A percentile compares a stretch with the other conserved stretches of the same genome.
phyloP scores from a whole-genome alignment of 2,797 vertebrate genomes.

The Melanotaenia parkinsoni region DNA sequence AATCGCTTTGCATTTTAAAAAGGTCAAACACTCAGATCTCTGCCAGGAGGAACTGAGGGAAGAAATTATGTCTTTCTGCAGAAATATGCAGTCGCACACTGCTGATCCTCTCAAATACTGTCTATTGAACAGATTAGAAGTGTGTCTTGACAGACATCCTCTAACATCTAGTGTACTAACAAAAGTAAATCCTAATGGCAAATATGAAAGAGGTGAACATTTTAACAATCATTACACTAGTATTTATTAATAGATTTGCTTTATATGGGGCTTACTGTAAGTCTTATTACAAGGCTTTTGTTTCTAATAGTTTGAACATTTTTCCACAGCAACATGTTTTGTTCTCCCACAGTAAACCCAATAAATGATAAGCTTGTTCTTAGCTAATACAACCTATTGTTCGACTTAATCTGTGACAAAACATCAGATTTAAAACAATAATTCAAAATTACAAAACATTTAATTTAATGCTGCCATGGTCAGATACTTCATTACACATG shows the following conservation, averaged over 20 bases:
- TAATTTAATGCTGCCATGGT: constrained; percentile 6
- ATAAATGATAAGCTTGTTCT: constrained; percentile 26
- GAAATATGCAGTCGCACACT: constrained; percentile 76
- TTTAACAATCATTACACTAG: constrained; percentile 20
- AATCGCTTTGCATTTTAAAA: constrained; percentile 87
- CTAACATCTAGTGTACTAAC: constrained; percentile 59
- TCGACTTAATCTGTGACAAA: constrained; percentile 31
- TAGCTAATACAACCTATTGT: constrained; percentile 33
- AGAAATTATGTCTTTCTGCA: constrained; percentile 79
- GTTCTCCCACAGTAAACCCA: constrained; percentile 32
- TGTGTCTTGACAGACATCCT: constrained; percentile 55
- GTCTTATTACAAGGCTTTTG: constrained; percentile 5
- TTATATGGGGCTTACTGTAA: neutral
- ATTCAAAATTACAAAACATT: constrained; percentile 16
- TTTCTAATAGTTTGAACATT: constrained; percentile 23
- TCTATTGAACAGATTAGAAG: constrained; percentile 73
- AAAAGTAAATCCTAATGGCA: constrained; percentile 60
- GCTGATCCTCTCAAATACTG: constrained; percentile 76
- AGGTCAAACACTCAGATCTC: constrained; percentile 84
- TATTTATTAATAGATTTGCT: constrained; percentile 3
- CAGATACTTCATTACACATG: constrained; percentile 17
- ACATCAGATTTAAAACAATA: constrained; percentile 27
- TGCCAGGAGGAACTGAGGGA: constrained; percentile 80
- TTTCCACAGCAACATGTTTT: constrained; percentile 16
- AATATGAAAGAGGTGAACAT: constrained; percentile 30